Conservation (phyloP, 2,113 vertebrate species). For the Chaetura pelagica region DNA sequence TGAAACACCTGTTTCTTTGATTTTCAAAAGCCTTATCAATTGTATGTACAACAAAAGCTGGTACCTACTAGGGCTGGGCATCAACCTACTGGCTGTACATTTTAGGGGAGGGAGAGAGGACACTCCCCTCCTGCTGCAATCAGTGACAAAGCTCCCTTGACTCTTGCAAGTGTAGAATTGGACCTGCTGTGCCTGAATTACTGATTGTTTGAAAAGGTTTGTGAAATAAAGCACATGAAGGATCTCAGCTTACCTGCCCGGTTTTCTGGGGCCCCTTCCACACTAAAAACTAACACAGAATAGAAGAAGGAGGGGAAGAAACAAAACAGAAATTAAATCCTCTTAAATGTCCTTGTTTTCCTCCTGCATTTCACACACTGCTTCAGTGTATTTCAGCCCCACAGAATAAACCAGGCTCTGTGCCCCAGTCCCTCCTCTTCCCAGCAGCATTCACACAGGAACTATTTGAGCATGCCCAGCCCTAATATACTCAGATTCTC, state of each 20-base stretch:
- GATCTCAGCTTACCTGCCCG: slow-evolving; percentile 77
- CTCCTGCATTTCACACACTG: slow-evolving; percentile 44
- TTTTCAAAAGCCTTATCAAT: slow-evolving; percentile 1
- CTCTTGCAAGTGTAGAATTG: not conserved
- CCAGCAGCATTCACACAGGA: slow-evolving; percentile 34
- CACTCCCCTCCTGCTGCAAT: not conserved
- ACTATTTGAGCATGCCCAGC: slow-evolving; percentile 45
- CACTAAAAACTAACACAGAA: slow-evolving; percentile 80
- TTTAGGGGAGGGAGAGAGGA: not conserved
- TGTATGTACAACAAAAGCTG: slow-evolving; percentile 33
- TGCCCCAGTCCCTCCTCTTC: slow-evolving; percentile 53
- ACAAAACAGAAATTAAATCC: slow-evolving; percentile 71
- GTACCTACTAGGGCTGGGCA: slow-evolving; percentile 69
- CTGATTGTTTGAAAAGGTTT: slow-evolving; percentile 5
- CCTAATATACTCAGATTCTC: slow-evolving; percentile 37
- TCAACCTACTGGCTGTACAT: not conserved
- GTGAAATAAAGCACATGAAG: slow-evolving; percentile 67
- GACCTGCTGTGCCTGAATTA: not conserved
- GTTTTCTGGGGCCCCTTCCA: slow-evolving; percentile 83
- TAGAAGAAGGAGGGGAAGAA: slow-evolving; percentile 73
- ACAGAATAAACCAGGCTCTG: slow-evolving; percentile 17
- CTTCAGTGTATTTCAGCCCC: slow-evolving; percentile 34
- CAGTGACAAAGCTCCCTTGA: not conserved
- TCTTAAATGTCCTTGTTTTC: slow-evolving; percentile 40
- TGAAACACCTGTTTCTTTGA: not conserved